Evolutionary conservation across 1,140 invertebrate genomes (phyloP).

Genomic region (Onthophagus taurus): DNA sequence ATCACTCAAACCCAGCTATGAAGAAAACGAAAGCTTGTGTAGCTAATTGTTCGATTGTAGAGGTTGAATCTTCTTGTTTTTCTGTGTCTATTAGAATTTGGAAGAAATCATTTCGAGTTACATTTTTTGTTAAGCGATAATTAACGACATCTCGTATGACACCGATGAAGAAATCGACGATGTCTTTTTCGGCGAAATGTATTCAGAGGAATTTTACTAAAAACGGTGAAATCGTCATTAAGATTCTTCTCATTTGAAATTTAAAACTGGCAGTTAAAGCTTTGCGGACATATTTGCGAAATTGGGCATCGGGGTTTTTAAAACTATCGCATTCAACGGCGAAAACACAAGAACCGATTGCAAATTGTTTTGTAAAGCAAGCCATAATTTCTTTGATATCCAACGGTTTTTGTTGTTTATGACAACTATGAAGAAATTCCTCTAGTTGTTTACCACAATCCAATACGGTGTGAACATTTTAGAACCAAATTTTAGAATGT

Average conservation of each 20-base stretch:
- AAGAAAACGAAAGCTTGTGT: conserved; percentile 16
- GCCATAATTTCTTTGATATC: conserved; percentile 26
- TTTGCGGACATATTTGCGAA: conserved; percentile 20
- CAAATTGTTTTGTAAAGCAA: conserved; percentile 41
- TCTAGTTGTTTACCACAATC: no score
- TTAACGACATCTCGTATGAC: conserved; percentile 21
- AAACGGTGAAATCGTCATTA: no score
- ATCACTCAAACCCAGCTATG: conserved; percentile 42
- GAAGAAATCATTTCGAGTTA: conserved; percentile 21
- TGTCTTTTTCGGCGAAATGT: no score
- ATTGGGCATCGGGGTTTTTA: conserved; percentile 34
- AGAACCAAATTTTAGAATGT: no score
- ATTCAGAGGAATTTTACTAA: no score
- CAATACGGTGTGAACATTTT: no score
- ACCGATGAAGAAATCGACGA: conserved; percentile 18
- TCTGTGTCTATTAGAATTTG: conserved; percentile 16
- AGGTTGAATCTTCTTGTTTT: conserved; percentile 1
- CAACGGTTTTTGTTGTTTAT: no score
- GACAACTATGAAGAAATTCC: no score
- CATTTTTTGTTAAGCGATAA: conserved; percentile 15
- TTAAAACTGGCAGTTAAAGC: conserved; percentile 14
- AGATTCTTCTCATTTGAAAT: no score
- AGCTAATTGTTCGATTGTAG: conserved; percentile 4
- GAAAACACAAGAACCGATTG: conserved; percentile 38
- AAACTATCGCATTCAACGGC: conserved; percentile 37